Evolutionary conservation across 2,888 invertebrate species (phyloP), one percentile per base, ranked within the genome.

Genomic region (Plebejus argus): DNA sequence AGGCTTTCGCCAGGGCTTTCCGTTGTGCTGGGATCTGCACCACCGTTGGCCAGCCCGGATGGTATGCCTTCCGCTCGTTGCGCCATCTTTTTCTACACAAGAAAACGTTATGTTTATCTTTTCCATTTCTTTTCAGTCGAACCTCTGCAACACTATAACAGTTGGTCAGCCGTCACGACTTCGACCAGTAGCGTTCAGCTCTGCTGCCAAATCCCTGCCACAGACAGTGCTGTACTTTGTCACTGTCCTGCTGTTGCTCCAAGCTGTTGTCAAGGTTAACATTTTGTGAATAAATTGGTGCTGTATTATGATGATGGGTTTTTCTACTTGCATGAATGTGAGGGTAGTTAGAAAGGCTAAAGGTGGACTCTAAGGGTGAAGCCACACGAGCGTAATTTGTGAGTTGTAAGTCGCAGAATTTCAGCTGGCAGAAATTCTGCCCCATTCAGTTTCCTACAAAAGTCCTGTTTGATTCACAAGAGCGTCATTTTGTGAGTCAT

Each of bases 251-350:
- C 82, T 94, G 18, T 85, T 92, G 0, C 85, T 94, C 1, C 93
- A 94, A 80, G 93, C 92, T 0, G 93, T 92, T 0, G 90, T 88
- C 53, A 92, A 91, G 82, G 93, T 93, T 4, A 84, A 90, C 23
- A 84, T 91, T 76, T 88, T 90, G 71, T 91, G 28, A 66, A 66
- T 66, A 66, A 66, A 66, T 20, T 66, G 15, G 28, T 66, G 66
- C 15, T 33, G 61, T 61, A 61, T 23, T 61, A 20, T 23, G 20
- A 0, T 23, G 3, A 23, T 20, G 53, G 45, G 18, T 53, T 53
- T 53, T 53, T 18, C 53, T 53, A 53, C 53, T 18, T 18, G 5
- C 53, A 53, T 18, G 5, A 53, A 53, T 53, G 53, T 53, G 53
- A 53, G 53, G 18, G 45, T 18, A 53, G 53, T 53, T 53, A 53